Percentiles rank a stretch among this genome's conserved stretches.
These are phyloP conservation scores for Andrena hattorfiana DNA, from an alignment of 2,888 invertebrate species.

Conservation along the genomic window DNA sequence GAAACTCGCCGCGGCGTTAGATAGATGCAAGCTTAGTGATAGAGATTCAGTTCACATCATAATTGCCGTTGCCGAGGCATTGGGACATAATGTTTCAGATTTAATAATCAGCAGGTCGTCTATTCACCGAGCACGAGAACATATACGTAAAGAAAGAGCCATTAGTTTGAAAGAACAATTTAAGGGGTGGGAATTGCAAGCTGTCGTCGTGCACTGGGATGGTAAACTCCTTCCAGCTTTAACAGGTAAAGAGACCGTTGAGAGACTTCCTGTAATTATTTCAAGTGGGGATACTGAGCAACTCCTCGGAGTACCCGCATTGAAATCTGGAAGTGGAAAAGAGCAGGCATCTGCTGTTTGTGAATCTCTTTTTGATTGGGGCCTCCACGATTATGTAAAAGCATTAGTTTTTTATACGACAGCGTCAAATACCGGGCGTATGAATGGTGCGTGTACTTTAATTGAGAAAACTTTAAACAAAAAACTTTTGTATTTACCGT, in stretches of 20 bases:
- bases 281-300: background rate
- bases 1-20: conserved; percentile 42
- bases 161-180: conserved; percentile 15
- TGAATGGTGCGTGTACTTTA: background rate
- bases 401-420: background rate
- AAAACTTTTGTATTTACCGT: conserved; percentile 2
- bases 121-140: conserved; percentile 28
- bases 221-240: background rate
- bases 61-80: conserved; percentile 44
- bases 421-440: background rate
- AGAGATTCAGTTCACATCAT: conserved; percentile 48
- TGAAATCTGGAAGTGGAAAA: background rate
- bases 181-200: background rate
- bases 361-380: conserved; percentile 4
- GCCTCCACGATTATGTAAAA: background rate
- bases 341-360: conserved; percentile 7
- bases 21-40: conserved; percentile 54
- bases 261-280: conserved; percentile 7
- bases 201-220: conserved; percentile 13
- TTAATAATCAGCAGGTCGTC: conserved; percentile 46
- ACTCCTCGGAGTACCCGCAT: background rate
- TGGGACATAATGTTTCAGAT: conserved; percentile 28
- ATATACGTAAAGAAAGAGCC: conserved; percentile 29
- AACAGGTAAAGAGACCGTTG: conserved; percentile 3
- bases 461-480: background rate